Evolutionary conservation across 1,140 invertebrate species (phyloP), one percentile per base, ranked within the genome.

Genomic region (Elysia chlorotica): DNA sequence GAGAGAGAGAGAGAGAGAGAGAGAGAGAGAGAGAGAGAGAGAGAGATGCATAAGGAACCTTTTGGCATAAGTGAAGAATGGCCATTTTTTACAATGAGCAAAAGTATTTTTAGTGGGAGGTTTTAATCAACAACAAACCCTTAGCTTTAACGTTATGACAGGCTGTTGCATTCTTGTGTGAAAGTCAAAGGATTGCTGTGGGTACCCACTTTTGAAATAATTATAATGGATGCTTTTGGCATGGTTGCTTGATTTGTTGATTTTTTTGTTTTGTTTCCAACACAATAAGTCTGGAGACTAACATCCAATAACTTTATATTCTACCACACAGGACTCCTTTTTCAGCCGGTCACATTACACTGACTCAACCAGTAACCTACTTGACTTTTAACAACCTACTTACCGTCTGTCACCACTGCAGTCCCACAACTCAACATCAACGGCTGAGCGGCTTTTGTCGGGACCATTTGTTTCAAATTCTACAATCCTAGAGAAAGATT

Each of bases 381-480:
- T n/a, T n/a, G n/a, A n/a, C n/a, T n/a, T n/a, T n/a, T n/a, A n/a
- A n/a, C n/a, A n/a, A n/a, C n/a, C n/a, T 10, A 66, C 85, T 79
- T 89, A 92, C 90, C 89, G 91, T 69, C 83, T 80, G 82, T 92
- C 90, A n/a, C 92, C 92, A 85, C 91, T 92, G 76, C 91, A 91
- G 81, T 93, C 92, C 92, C 92, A 93, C 54, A 93, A 81, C 83
- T 93, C 92, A 2, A 93, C 89, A 78, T 93, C 92, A 48, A 89
- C 87, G 76, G 89, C 89, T 0, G 87, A 81, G 30, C 81, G 71
- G 79, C 78, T 88, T 87, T 67, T 89, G 41, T 73, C 89, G 71
- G 88, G 86, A 23, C 88, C 83, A 57, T 73, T 75, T 63, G 88
- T 84, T 87, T 93, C 92, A 88, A 93, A 92, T 85, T 93, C 92